Conservation (phyloP, 2,113 vertebrate genomes). For the Crotophaga sulcirostris region DNA sequence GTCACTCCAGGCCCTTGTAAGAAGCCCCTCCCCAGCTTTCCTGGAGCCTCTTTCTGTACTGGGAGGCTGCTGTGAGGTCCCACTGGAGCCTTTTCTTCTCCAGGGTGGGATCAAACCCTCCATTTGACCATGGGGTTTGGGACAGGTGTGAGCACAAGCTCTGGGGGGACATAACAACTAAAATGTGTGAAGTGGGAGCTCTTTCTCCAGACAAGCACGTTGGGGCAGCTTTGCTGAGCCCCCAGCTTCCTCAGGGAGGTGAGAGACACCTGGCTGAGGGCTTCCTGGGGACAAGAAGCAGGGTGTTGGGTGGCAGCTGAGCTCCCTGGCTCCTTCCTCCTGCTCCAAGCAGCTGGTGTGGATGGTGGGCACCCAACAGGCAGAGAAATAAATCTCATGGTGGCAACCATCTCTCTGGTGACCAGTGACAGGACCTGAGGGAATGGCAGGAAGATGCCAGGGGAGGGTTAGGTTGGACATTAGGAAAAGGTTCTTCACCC, state of each 20-base stretch:
- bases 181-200: accelerated
- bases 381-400: accelerated
- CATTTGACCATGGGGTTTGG: accelerated
- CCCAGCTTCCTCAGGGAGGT: too few species aligned
- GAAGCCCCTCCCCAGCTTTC: too few species aligned
- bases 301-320: not conserved
- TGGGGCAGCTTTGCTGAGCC: not conserved
- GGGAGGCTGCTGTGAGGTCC: too few species aligned
- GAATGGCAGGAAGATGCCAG: too few species aligned
- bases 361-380: accelerated
- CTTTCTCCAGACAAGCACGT: accelerated
- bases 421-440: too few species aligned
- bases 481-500: too few species aligned
- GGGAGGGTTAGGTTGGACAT: too few species aligned
- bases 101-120: accelerated
- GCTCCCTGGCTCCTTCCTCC: not conserved
- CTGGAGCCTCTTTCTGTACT: too few species aligned
- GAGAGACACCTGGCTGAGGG: not conserved
- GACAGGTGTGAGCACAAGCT: accelerated
- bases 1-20: too few species aligned
- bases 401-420: not conserved
- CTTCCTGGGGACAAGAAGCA: not conserved
- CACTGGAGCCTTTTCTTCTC: too few species aligned
- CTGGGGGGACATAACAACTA: accelerated
- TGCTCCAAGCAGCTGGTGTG: accelerated